Evolutionary conservation across 2,797 vertebrate species (phyloP).

Genomic region (Ctenopoma multispine): DNA sequence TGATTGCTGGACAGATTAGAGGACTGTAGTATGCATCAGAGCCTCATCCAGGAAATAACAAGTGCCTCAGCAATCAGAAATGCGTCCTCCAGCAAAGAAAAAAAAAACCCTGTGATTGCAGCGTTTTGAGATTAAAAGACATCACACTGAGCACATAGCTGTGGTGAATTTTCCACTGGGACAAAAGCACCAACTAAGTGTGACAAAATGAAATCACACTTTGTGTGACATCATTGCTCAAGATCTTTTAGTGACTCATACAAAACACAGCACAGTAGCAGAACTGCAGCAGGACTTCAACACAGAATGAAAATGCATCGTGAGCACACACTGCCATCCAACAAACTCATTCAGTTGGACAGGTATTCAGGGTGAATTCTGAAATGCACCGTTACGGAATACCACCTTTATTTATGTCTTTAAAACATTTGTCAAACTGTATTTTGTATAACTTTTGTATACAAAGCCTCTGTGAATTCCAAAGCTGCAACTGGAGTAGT

Average conservation of each 20-base stretch:
- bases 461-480: not conserved
- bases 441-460: not conserved
- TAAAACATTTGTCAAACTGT: not conserved
- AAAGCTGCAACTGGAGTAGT: no score
- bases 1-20: slow-evolving; percentile 73
- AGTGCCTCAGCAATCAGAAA: slow-evolving; percentile 76
- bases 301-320: slow-evolving; percentile 7
- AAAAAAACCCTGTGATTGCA: slow-evolving; percentile 59
- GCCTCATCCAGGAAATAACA: slow-evolving; percentile 66
- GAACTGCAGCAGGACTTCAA: slow-evolving; percentile 7
- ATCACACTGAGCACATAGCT: slow-evolving; percentile 47
- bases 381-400: not conserved
- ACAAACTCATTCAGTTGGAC: not conserved
- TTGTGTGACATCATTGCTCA: slow-evolving; percentile 16
- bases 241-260: slow-evolving; percentile 15
- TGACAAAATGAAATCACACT: slow-evolving; percentile 37
- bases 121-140: slow-evolving; percentile 62
- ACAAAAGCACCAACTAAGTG: slow-evolving; percentile 39
- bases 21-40: slow-evolving; percentile 67
- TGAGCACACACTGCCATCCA: not conserved
- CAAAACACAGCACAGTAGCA: not conserved
- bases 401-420: not conserved
- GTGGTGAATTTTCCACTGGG: slow-evolving; percentile 47
- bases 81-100: slow-evolving; percentile 36
- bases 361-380: not conserved